Evolutionary conservation across 2,888 invertebrate species (phyloP).

Genomic region (Dryobota labecula): DNA sequence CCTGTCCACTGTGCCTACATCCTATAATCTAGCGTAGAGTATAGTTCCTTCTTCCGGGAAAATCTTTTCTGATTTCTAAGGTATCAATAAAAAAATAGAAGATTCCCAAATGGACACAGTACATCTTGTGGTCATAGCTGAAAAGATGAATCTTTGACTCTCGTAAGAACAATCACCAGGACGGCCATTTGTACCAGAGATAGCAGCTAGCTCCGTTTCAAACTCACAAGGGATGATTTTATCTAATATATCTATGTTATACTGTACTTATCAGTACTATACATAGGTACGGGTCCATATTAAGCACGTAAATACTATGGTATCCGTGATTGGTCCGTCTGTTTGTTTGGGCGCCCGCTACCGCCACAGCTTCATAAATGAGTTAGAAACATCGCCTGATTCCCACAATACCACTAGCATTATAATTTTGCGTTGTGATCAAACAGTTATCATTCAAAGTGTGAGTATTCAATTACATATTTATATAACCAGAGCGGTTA

Average conservation of each 20-base stretch:
- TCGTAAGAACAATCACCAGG: not conserved
- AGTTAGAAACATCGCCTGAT: conserved; percentile 77
- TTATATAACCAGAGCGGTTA: conserved; percentile 14
- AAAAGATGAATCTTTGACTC: not conserved
- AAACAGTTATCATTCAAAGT: conserved; percentile 34
- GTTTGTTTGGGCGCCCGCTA: conserved; percentile 66
- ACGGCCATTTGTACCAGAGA: not conserved
- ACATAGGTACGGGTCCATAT: conserved; percentile 1
- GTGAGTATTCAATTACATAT: conserved; percentile 9
- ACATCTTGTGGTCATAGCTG: not conserved
- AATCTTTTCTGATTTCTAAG: not conserved
- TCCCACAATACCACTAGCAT: conserved; percentile 54
- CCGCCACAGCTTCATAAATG: conserved; percentile 74
- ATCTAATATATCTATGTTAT: not conserved
- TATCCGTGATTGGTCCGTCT: conserved; percentile 58
- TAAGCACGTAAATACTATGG: conserved; percentile 35
- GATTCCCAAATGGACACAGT: not conserved
- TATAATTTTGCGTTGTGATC: conserved; percentile 39
- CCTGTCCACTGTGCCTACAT: too few species aligned
- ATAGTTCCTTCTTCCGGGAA: not conserved
- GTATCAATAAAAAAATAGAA: not conserved
- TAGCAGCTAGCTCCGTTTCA: not conserved
- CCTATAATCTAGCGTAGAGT: too few species aligned
- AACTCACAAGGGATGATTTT: not conserved
- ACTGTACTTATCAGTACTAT: not conserved